Evolutionary conservation across 2,888 invertebrate species (phyloP).

Genomic region (Lapara coniferarum): DNA sequence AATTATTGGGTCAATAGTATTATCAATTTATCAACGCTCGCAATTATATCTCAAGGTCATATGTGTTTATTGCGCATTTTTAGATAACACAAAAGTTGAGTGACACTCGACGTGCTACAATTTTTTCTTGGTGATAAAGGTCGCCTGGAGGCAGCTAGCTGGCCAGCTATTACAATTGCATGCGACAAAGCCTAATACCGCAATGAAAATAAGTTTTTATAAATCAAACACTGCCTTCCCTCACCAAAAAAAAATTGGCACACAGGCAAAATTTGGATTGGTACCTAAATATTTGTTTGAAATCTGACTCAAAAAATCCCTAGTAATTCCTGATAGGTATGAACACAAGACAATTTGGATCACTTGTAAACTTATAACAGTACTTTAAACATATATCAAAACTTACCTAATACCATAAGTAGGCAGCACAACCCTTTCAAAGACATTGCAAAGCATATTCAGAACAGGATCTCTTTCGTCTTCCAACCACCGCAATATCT

Average conservation of each 20-base stretch:
- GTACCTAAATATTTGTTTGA: no score
- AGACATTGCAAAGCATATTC: constrained; percentile 85
- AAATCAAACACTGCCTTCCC: background rate
- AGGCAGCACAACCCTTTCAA: constrained; percentile 91
- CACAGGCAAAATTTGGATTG: background rate
- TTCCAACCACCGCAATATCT: constrained; percentile 88
- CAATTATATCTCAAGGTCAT: background rate
- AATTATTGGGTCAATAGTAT: background rate
- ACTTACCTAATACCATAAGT: constrained; percentile 88
- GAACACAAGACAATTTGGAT: no score
- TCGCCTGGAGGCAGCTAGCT: no score
- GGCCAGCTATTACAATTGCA: no score
- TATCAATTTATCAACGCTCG: background rate
- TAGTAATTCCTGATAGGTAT: background rate
- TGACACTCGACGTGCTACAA: no score
- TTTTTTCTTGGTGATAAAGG: no score
- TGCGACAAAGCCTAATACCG: no score
- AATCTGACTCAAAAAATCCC: no score
- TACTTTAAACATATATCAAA: no score
- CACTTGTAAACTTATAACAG: no score
- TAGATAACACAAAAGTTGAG: background rate
- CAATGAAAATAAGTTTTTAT: no score
- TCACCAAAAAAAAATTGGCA: background rate
- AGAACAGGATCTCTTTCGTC: constrained; percentile 84
- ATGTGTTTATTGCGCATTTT: background rate